Conservation (phyloP, 2,797 vertebrate species). For the Anisognathus igniventris region DNA sequence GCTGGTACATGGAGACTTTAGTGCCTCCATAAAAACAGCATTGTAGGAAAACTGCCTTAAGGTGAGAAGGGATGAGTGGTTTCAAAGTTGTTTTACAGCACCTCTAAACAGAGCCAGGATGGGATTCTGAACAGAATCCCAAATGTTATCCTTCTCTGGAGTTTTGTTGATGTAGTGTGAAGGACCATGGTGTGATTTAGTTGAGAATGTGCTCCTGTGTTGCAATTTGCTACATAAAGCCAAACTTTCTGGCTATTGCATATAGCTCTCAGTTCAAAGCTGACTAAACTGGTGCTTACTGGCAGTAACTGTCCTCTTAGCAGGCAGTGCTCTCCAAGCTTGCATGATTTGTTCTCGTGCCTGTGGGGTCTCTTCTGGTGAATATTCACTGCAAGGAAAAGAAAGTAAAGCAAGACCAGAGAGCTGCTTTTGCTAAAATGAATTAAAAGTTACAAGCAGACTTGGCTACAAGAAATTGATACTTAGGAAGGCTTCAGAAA, state of each 20-base stretch:
- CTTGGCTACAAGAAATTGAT: not conserved
- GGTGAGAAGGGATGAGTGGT: constrained; percentile 24
- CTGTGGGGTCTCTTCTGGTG: not conserved
- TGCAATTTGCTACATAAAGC: not conserved
- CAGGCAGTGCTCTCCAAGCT: not conserved
- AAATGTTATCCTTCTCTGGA: not conserved
- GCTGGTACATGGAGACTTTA: not conserved
- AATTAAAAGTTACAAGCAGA: not conserved
- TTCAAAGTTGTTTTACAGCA: not conserved
- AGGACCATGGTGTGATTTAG: not conserved
- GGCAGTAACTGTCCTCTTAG: not conserved
- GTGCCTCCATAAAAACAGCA: constrained; percentile 33
- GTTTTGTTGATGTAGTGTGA: not conserved
- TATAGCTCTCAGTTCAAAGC: not conserved
- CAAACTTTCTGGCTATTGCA: not conserved
- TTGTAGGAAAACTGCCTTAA: constrained; percentile 32
- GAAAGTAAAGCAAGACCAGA: not conserved
- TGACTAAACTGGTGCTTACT: not conserved
- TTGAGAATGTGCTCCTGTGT: not conserved
- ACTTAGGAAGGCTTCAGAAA: not conserved
- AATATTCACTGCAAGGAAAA: not conserved
- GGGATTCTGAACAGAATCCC: not conserved
- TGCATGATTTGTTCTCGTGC: not conserved
- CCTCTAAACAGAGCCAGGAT: not conserved
- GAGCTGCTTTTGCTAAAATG: not conserved